A percentile compares a stretch with the other conserved stretches of the same genome.
phyloP scores from a whole-genome alignment of 2,113 vertebrate species.

The Rhegmatorhina hoffmannsi region DNA sequence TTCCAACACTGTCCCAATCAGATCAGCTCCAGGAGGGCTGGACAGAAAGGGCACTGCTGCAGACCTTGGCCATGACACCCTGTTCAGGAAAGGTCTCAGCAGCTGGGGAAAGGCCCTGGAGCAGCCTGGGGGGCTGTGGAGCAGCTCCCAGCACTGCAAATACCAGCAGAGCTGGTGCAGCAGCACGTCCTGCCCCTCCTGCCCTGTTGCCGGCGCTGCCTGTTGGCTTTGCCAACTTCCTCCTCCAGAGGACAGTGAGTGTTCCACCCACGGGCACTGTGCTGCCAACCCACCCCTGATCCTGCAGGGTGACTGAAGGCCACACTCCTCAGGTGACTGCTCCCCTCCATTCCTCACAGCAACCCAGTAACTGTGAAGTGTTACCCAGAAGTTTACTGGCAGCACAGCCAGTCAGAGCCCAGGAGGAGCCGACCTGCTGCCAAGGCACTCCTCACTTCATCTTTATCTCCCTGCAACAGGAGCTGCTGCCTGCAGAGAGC shows the following conservation, averaged over 20 bases:
- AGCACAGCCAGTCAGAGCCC: slow-evolving; percentile 22
- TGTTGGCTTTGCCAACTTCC: background rate
- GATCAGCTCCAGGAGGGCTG: background rate
- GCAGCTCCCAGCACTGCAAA: background rate
- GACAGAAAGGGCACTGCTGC: background rate
- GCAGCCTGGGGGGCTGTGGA: background rate
- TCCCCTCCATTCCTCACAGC: background rate
- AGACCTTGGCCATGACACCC: background rate
- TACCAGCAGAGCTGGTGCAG: background rate
- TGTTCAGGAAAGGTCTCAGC: background rate
- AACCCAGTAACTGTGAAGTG: slow-evolving; percentile 29
- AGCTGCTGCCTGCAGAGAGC: slow-evolving; percentile 35
- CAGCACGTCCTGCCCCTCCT: background rate
- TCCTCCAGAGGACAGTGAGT: background rate
- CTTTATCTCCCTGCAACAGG: slow-evolving; percentile 46
- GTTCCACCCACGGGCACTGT: background rate
- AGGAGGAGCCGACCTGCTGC: slow-evolving; percentile 49
- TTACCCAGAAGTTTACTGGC: slow-evolving; percentile 2
- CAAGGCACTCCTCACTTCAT: slow-evolving; percentile 19
- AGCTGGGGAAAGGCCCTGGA: background rate
- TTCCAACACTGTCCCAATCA: background rate
- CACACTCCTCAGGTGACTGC: slow-evolving; percentile 5
- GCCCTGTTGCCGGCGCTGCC: background rate
- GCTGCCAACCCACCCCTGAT: background rate
- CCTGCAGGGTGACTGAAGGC: background rate